Conservation (phyloP, 2,888 invertebrate genomes). For the Thecophora atra region DNA sequence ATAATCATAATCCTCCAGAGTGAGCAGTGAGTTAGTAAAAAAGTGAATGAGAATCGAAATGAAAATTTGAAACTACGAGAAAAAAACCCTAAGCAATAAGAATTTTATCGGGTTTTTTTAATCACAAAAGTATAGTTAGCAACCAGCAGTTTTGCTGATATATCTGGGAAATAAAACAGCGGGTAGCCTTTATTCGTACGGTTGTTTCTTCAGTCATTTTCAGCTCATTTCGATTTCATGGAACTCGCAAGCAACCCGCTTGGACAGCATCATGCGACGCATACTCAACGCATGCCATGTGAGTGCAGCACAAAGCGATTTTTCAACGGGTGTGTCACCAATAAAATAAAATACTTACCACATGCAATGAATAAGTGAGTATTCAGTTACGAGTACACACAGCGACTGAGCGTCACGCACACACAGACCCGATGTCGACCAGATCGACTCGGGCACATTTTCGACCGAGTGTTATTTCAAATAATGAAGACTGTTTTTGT, state of each 20-base stretch:
- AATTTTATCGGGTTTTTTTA: constrained; percentile 32
- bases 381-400: constrained; percentile 29
- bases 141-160: constrained; percentile 20
- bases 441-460: constrained; percentile 10
- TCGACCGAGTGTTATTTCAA: constrained; percentile 18
- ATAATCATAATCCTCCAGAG: background rate
- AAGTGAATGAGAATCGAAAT: background rate
- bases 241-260: background rate
- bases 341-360: constrained; percentile 57
- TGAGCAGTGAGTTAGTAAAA: background rate
- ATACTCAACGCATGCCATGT: constrained; percentile 27
- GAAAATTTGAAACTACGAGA: background rate
- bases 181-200: constrained; percentile 45
- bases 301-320: constrained; percentile 21
- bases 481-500: constrained; percentile 30
- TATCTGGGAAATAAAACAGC: constrained; percentile 40
- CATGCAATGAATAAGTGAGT: constrained; percentile 51
- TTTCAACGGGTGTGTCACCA: constrained; percentile 58
- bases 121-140: constrained; percentile 33
- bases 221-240: constrained; percentile 51
- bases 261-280: background rate
- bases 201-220: constrained; percentile 54
- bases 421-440: background rate
- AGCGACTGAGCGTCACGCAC: background rate
- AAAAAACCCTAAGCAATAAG: constrained; percentile 2